Evolutionary conservation across 2,797 vertebrate genomes (phyloP).

Genomic region (Liasis olivaceus): DNA sequence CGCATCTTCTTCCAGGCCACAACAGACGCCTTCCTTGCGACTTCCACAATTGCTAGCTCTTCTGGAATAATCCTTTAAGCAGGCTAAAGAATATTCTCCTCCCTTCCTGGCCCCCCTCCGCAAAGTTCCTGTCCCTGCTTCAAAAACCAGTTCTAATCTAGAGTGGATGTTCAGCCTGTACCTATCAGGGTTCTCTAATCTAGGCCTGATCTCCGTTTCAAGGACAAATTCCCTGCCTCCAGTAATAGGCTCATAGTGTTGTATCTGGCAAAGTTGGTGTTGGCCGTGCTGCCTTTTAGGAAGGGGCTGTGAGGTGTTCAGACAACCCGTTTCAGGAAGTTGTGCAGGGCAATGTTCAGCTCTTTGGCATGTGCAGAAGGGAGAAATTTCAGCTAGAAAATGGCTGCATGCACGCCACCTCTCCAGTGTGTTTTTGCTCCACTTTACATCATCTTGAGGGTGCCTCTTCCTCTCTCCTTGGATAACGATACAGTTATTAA

Average conservation of each 20-base stretch:
- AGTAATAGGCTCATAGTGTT: background rate
- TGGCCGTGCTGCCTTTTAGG: background rate
- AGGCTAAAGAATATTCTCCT: background rate
- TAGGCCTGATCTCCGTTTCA: background rate
- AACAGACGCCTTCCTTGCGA: background rate
- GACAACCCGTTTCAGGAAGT: background rate
- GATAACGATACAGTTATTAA: no score
- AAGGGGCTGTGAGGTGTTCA: background rate
- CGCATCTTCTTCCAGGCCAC: background rate
- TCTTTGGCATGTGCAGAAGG: background rate
- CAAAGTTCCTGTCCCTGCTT: background rate
- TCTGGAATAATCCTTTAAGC: conserved; percentile 18
- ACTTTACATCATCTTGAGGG: background rate
- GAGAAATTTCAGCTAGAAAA: background rate
- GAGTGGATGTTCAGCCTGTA: background rate
- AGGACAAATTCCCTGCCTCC: background rate
- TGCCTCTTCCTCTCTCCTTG: no score
- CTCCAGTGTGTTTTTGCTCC: background rate
- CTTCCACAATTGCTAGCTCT: background rate
- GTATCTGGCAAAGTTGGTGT: background rate
- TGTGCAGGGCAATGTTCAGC: background rate
- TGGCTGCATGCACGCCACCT: background rate
- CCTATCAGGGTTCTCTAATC: background rate
- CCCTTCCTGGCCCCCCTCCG: background rate
- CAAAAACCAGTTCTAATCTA: background rate